Evolutionary conservation across 2,888 invertebrate species (phyloP), one percentile per base, ranked within the genome.

Genomic region (Trachelus troglodyta): DNA sequence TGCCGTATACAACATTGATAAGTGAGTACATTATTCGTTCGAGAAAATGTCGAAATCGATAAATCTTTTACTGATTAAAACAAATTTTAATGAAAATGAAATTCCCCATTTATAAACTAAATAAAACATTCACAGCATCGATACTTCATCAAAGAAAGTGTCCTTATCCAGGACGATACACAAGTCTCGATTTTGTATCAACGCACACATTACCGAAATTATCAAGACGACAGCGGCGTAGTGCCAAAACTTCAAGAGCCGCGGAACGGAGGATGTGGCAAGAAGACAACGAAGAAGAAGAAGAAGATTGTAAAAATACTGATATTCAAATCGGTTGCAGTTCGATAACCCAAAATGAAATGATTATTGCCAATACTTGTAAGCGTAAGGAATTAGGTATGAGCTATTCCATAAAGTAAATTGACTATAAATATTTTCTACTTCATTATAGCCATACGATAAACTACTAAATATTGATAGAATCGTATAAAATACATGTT

Each of bases 161-260:
- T 87, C 96, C 96, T 0, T 94, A 95, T 84, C 90, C 94, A 69
- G 96, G 96, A 0, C 92, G 95, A 6, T 96, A 95, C 90, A 93
- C 93, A 0, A 93, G 95, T 2, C 87, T 93, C 56, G 92, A 92
- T 85, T 92, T 92, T 23, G 86, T 91, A 71, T 91, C 92, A 15
- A 84, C 85, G n/a, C 81, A 79, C 69, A 79, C 81, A n/a, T 74
- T 81, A 76, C 76, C 83, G 75, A 81, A 79, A 40, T 76, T 86
- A 79, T 81, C 81, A 79, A 79, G 87, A 80, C 82, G 89, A 80
- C 82, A 89, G 73, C 85, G 86, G 76, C 85, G 87, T 77, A 83
- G 83, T 75, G 82, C 84, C 12, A 82, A 80, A 75, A 77, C 69
- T 77, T 80, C 82, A 30, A 82, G 81, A 74, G 81, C 83, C 9